These are phyloP conservation scores for Callithrix jacchus DNA, from an alignment of 2,113 vertebrate genomes.

Conservation along the genomic window DNA sequence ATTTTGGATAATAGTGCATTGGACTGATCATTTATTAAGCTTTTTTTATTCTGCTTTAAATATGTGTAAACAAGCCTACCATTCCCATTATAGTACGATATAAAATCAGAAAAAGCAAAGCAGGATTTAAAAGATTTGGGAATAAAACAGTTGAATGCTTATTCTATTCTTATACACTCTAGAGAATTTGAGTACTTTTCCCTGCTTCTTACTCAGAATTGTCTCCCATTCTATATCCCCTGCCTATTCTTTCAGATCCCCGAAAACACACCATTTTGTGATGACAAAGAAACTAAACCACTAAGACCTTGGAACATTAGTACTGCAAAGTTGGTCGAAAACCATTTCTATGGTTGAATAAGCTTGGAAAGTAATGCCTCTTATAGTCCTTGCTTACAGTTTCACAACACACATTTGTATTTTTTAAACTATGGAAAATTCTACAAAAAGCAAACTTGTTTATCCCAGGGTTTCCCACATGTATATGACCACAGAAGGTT, in stretches of 20 bases:
- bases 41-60: background rate
- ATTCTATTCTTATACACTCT: background rate
- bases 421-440: background rate
- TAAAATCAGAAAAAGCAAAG: background rate
- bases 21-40: background rate
- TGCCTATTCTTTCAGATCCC: background rate
- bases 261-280: background rate
- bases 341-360: background rate
- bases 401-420: too few relatives aligned
- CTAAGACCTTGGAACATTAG: too few relatives aligned
- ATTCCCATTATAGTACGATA: background rate
- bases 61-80: too few relatives aligned
- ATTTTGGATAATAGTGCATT: background rate
- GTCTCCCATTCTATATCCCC: background rate
- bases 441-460: background rate
- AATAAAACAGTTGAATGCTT: background rate
- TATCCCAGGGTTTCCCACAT: background rate
- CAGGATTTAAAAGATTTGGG: background rate
- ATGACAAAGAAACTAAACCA: background rate
- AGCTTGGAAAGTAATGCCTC: background rate
- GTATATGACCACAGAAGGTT: background rate
- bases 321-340: background rate
- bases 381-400: background rate
- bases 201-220: background rate
- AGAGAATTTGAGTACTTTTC: background rate